Conservation (phyloP, 1,140 invertebrate species). For the Cylas formicarius region DNA sequence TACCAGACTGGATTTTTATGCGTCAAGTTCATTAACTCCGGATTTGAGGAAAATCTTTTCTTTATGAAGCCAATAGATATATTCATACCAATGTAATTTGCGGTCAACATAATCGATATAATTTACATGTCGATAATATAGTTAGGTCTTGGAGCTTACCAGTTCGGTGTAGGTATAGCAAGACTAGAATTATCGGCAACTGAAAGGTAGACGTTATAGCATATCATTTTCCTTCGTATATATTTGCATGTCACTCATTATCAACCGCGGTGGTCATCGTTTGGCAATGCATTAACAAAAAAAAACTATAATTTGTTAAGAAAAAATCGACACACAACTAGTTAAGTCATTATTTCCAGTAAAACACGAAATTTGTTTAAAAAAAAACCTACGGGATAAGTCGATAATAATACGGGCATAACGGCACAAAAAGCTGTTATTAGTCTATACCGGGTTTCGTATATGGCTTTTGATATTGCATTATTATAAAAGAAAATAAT, state of each 20-base stretch:
- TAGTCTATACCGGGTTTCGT: too few species aligned
- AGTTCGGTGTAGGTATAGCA: too few species aligned
- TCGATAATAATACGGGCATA: constrained; percentile 10
- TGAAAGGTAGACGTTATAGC: too few species aligned
- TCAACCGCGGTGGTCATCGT: constrained; percentile 12
- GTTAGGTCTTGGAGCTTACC: too few species aligned
- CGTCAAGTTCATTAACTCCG: too few species aligned
- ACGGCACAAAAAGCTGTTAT: constrained; percentile 13
- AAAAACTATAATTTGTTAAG: constrained; percentile 12
- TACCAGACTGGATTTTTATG: too few species aligned
- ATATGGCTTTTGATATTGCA: constrained; percentile 10
- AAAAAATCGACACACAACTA: neutral
- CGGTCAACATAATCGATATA: too few species aligned
- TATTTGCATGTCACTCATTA: constrained; percentile 12
- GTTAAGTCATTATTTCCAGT: constrained; percentile 6
- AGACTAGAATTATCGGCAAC: too few species aligned
- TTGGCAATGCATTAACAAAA: constrained; percentile 10
- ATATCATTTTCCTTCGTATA: constrained; percentile 7
- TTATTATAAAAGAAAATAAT: constrained; percentile 10
- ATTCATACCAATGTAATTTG: too few species aligned
- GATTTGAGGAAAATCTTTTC: too few species aligned
- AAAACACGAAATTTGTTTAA: constrained; percentile 5
- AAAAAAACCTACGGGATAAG: constrained; percentile 8
- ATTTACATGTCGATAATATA: too few species aligned
- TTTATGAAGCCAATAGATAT: too few species aligned